These are phyloP conservation scores for Saccostrea echinata DNA, from an alignment of 1,140 invertebrate species.

Conservation along the genomic window DNA sequence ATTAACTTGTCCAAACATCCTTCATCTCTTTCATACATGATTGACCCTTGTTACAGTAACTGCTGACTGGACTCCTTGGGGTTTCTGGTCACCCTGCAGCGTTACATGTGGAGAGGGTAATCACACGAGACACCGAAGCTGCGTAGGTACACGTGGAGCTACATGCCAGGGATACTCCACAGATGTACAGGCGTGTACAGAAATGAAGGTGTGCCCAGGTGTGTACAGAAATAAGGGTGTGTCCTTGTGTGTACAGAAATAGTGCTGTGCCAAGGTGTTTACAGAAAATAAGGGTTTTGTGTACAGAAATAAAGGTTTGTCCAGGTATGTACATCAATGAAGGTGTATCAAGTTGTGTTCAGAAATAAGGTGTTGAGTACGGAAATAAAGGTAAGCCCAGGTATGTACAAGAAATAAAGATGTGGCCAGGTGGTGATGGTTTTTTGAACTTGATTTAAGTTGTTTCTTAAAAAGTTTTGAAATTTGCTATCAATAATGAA, in stretches of 20 bases:
- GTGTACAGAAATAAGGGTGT: too few species aligned
- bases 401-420: background rate
- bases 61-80: background rate
- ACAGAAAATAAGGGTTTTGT: too few species aligned
- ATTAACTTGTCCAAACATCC: too few species aligned
- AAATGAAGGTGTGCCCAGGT: background rate
- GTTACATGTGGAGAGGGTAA: background rate
- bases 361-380: too few species aligned
- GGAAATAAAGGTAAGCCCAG: background rate
- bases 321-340: background rate
- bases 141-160: background rate
- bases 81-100: background rate
- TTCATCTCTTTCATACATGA: too few species aligned
- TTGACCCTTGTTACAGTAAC: background rate
- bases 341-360: background rate
- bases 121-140: background rate
- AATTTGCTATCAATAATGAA: too few species aligned
- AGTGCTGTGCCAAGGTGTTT: background rate
- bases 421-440: too few species aligned
- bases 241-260: background rate
- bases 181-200: background rate
- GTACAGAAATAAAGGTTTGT: background rate
- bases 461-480: too few species aligned
- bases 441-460: too few species aligned
- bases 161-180: background rate